These are phyloP conservation scores for Opisthograptis luteolata DNA, from an alignment of 2,888 invertebrate genomes.

Conservation along the genomic window DNA sequence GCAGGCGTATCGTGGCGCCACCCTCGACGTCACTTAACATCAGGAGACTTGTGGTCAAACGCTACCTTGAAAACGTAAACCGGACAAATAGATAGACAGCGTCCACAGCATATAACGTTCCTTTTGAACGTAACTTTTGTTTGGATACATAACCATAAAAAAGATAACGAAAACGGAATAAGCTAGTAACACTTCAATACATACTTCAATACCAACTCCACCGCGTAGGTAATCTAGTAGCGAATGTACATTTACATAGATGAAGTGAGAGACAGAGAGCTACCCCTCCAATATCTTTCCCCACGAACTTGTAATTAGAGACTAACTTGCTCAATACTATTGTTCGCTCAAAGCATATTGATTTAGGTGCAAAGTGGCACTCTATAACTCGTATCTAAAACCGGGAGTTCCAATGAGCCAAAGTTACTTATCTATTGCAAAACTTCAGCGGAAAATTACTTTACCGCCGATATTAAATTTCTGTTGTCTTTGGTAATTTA, in stretches of 20 bases:
- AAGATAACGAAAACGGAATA: too few species aligned
- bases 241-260: slow-evolving; percentile 9
- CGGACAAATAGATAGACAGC: too few species aligned
- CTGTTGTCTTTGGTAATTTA: slow-evolving; percentile 76
- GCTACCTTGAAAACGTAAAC: too few species aligned
- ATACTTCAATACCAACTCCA: too few species aligned
- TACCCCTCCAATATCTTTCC: slow-evolving; percentile 35
- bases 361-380: slow-evolving; percentile 66
- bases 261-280: background rate
- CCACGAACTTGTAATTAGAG: slow-evolving; percentile 45
- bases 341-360: slow-evolving; percentile 65
- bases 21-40: too few species aligned
- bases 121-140: too few species aligned
- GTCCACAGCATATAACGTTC: too few species aligned
- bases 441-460: slow-evolving; percentile 77
- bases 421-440: slow-evolving; percentile 74
- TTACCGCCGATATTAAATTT: slow-evolving; percentile 78
- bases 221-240: background rate
- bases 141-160: too few species aligned
- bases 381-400: slow-evolving; percentile 66
- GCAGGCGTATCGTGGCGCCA: too few species aligned
- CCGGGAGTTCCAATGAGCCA: slow-evolving; percentile 58
- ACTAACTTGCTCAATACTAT: slow-evolving; percentile 48
- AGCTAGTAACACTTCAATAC: too few species aligned
- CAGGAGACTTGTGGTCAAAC: too few species aligned